Conservation (phyloP, 2,888 invertebrate genomes). For the Odontocolon sp. region DNA sequence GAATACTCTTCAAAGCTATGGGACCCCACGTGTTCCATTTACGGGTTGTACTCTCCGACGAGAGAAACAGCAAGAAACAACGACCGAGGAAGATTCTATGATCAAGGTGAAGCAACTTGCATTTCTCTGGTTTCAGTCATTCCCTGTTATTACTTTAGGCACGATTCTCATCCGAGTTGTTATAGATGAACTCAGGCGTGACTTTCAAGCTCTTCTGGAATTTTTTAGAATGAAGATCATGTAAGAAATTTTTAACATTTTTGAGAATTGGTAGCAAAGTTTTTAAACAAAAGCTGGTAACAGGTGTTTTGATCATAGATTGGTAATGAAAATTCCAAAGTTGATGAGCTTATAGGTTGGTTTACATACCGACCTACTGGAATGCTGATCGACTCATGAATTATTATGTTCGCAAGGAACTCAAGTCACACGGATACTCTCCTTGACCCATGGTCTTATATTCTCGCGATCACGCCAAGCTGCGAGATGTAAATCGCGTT, state of each 20-base stretch:
- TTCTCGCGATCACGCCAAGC: slow-evolving; percentile 5
- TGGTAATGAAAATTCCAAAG: too few species aligned
- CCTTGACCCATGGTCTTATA: slow-evolving; percentile 40
- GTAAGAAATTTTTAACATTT: too few species aligned
- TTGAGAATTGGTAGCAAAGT: too few species aligned
- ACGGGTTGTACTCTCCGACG: background rate
- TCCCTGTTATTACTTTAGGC: background rate
- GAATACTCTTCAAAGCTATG: slow-evolving; percentile 63
- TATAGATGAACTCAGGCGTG: too few species aligned
- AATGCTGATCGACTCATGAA: background rate
- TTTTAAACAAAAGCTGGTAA: too few species aligned
- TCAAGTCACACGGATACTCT: slow-evolving; percentile 40
- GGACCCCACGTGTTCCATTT: slow-evolving; percentile 41
- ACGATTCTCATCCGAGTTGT: background rate
- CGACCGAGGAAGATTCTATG: slow-evolving; percentile 9
- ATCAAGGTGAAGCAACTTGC: slow-evolving; percentile 40
- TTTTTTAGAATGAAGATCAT: too few species aligned
- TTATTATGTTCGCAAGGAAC: slow-evolving; percentile 14
- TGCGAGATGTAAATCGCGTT: slow-evolving; percentile 39
- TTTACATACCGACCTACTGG: background rate
- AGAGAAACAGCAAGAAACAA: background rate
- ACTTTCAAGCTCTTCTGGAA: too few species aligned
- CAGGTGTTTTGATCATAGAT: too few species aligned
- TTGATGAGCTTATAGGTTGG: too few species aligned
- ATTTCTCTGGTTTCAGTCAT: slow-evolving; percentile 15